These are phyloP conservation scores for Ptilodon capucinus DNA, from an alignment of 2,888 invertebrate genomes.

Conservation along the genomic window DNA sequence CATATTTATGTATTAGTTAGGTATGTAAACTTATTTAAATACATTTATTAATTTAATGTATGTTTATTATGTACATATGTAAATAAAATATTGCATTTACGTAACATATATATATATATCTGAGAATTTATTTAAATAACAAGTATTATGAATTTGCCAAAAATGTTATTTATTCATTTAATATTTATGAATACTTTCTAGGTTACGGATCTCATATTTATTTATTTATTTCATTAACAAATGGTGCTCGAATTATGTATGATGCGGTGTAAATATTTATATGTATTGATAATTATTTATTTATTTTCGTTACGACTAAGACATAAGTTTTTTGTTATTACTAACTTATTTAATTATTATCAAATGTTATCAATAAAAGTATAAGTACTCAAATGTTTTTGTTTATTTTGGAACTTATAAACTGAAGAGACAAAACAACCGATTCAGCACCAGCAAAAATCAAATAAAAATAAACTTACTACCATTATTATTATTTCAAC, in stretches of 20 bases:
- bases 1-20: neutral
- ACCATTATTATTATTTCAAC: too few relatives aligned
- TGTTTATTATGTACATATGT: constrained; percentile 52
- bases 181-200: constrained; percentile 38
- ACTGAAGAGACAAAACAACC: too few relatives aligned
- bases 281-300: constrained; percentile 31
- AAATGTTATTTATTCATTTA: constrained; percentile 35
- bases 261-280: constrained; percentile 56
- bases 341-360: constrained; percentile 46
- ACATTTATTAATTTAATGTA: neutral
- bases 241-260: constrained; percentile 28
- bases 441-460: too few relatives aligned
- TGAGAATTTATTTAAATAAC: constrained; percentile 33
- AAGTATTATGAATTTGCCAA: constrained; percentile 43
- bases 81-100: constrained; percentile 63
- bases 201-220: constrained; percentile 57
- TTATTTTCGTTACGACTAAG: constrained; percentile 28
- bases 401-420: too few relatives aligned
- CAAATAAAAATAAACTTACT: too few relatives aligned
- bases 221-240: constrained; percentile 32
- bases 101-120: constrained; percentile 43
- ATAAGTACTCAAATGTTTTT: constrained; percentile 55
- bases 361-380: constrained; percentile 66
- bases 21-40: neutral
- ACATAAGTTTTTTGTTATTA: too few relatives aligned